phyloP scores from a whole-genome alignment of 2,888 invertebrate species.

The Leptinotarsa tumamoca region DNA sequence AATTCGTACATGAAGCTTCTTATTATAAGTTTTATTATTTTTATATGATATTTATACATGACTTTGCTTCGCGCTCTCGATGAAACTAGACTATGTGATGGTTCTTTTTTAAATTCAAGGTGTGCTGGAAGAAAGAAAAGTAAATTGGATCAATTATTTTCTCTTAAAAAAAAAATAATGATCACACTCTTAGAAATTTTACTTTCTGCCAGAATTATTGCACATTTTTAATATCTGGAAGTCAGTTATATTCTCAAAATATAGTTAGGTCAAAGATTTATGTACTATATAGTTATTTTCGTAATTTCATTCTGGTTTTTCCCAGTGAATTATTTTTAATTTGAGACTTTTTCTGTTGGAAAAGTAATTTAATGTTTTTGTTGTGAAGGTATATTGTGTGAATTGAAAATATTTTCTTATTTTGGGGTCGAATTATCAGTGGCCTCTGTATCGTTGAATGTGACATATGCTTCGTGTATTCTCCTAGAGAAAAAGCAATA shows the following conservation, averaged over 20 bases:
- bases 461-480: slow-evolving; percentile 48
- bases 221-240: background rate
- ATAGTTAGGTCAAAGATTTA: background rate
- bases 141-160: background rate
- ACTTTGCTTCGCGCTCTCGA: slow-evolving; percentile 16
- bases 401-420: background rate
- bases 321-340: background rate
- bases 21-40: slow-evolving; percentile 33
- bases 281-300: no score
- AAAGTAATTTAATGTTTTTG: no score
- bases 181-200: no score
- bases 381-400: background rate
- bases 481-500: slow-evolving; percentile 49
- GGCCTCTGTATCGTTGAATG: background rate
- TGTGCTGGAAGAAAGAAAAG: background rate
- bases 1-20: slow-evolving; percentile 34
- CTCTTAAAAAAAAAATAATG: background rate
- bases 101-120: slow-evolving; percentile 21
- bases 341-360: no score
- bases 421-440: background rate
- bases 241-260: background rate
- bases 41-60: slow-evolving; percentile 34
- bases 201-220: background rate
- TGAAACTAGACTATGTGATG: slow-evolving; percentile 15
- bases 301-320: background rate